phyloP scores from a whole-genome alignment of 2,888 invertebrate genomes.

The Yponomeuta malinellus region DNA sequence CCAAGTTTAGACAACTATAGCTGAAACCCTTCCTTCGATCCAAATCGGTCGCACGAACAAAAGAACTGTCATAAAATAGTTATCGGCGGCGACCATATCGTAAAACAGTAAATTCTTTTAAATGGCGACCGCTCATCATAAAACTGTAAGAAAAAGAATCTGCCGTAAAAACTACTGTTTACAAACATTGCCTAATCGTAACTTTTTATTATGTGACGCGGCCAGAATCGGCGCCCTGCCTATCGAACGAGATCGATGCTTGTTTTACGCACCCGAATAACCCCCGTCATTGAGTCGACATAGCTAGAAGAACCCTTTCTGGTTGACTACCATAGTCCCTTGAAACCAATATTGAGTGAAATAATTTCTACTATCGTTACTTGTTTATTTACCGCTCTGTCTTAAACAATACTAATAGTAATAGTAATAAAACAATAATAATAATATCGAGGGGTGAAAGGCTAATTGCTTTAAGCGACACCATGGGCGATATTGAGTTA shows the following conservation, averaged over 20 bases:
- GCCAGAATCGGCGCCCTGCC: slow-evolving; percentile 34
- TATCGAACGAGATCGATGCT: slow-evolving; percentile 50
- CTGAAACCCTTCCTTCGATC: no score
- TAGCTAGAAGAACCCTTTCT: neutral
- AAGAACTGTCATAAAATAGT: neutral
- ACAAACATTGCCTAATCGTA: neutral
- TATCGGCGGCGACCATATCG: slow-evolving; percentile 2
- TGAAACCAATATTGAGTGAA: no score
- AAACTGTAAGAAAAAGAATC: neutral
- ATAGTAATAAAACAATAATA: no score
- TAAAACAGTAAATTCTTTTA: slow-evolving; percentile 5
- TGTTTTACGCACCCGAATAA: slow-evolving; percentile 59
- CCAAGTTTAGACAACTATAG: no score
- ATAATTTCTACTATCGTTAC: no score
- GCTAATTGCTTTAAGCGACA: no score
- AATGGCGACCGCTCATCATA: neutral
- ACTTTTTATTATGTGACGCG: neutral
- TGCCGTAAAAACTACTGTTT: slow-evolving; percentile 1
- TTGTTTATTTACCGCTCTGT: no score
- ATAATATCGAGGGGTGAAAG: no score
- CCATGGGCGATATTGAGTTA: no score
- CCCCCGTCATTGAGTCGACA: neutral
- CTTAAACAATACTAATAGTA: no score
- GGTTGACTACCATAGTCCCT: no score
- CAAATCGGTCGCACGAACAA: neutral